phyloP scores from a whole-genome alignment of 1,140 invertebrate species.

The Ostrea denselamellosa region DNA sequence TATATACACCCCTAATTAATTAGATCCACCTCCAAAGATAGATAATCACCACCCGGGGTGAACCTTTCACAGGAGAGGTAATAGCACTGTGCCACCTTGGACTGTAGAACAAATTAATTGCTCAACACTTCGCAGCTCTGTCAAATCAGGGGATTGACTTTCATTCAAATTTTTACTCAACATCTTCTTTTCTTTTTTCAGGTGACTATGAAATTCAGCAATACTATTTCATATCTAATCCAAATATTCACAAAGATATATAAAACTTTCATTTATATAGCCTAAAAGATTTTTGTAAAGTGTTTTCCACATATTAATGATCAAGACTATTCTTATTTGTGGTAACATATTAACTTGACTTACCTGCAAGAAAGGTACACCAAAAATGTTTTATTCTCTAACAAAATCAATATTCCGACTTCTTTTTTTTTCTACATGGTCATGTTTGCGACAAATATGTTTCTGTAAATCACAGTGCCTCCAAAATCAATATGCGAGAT shows the following conservation, averaged over 20 bases:
- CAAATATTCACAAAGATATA: neutral
- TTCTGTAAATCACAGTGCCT: conserved; percentile 28
- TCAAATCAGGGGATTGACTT: neutral
- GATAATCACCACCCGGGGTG: neutral
- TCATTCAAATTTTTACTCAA: neutral
- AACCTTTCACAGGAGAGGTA: neutral
- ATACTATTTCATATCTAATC: neutral
- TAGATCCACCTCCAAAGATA: neutral
- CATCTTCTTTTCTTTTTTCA: neutral
- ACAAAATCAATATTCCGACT: conserved; percentile 22
- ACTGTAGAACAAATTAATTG: neutral
- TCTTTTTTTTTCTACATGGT: conserved; percentile 33
- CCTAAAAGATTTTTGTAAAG: neutral
- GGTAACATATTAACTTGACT: neutral
- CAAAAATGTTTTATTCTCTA: conserved; percentile 35
- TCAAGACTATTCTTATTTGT: neutral
- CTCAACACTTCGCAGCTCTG: neutral
- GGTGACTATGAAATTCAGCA: neutral
- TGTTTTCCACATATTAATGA: neutral
- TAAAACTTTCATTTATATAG: neutral
- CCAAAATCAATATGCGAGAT: conserved; percentile 20
- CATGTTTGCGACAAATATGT: conserved; percentile 34
- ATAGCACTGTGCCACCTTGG: neutral
- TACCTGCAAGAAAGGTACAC: conserved; percentile 38
- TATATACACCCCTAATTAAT: conserved; percentile 8